These are phyloP conservation scores for Piezodorus guildinii DNA, from an alignment of 1,140 invertebrate species.

Conservation along the genomic window DNA sequence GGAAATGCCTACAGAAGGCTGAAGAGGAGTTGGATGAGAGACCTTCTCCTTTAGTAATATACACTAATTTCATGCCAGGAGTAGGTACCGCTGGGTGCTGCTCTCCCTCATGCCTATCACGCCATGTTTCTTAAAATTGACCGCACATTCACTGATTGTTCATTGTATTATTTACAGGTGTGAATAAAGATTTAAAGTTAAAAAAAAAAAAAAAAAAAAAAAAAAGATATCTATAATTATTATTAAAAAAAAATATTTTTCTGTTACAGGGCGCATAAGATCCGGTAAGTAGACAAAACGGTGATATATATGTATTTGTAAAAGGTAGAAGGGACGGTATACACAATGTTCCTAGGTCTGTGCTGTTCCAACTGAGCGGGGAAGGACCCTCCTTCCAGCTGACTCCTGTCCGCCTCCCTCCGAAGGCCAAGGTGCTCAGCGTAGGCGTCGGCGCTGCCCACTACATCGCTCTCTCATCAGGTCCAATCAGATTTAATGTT, in stretches of 20 bases:
- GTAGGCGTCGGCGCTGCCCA: conserved; percentile 53
- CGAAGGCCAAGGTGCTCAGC: conserved; percentile 40
- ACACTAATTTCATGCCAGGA: too few species aligned
- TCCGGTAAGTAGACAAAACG: neutral
- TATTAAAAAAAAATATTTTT: neutral
- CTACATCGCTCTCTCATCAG: conserved; percentile 51
- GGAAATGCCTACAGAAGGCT: too few species aligned
- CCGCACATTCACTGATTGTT: too few species aligned
- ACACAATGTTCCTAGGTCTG: conserved; percentile 38
- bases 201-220: too few species aligned
- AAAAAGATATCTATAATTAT: too few species aligned
- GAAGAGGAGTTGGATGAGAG: too few species aligned
- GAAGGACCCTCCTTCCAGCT: conserved; percentile 41
- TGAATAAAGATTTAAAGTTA: too few species aligned
- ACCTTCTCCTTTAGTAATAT: too few species aligned
- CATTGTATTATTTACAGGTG: too few species aligned
- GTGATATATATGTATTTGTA: neutral
- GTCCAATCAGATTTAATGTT: conserved; percentile 28
- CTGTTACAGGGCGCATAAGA: neutral
- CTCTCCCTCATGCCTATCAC: too few species aligned
- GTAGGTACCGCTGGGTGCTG: too few species aligned
- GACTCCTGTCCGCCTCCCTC: conserved; percentile 43
- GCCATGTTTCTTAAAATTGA: too few species aligned
- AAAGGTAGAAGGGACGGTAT: conserved; percentile 33
- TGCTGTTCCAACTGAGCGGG: conserved; percentile 45